Percentiles rank a stretch among this genome's conserved stretches.
Evolutionary conservation across 92 coral and sea anemone genomes (phyloP).

Genomic region (Paragorgia papillata): DNA sequence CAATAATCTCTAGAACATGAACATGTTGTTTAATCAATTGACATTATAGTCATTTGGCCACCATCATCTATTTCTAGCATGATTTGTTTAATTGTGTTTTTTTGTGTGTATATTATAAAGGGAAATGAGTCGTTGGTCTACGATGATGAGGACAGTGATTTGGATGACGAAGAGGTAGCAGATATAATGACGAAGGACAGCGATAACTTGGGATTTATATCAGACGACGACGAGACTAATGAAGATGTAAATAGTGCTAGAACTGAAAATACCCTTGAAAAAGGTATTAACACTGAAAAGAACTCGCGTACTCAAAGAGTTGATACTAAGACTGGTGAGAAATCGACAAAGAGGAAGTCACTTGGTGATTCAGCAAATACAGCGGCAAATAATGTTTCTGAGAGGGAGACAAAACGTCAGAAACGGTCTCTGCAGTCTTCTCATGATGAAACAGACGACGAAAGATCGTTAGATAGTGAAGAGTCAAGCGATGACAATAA

Average conservation of each 20-base stretch:
- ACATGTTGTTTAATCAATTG: too few relatives aligned
- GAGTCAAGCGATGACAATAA: slow-evolving; percentile 3
- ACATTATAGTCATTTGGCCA: too few relatives aligned
- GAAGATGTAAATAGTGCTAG: slow-evolving; percentile 37
- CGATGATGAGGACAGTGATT: not conserved
- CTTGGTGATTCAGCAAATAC: not conserved
- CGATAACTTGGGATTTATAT: slow-evolving; percentile 30
- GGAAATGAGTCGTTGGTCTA: not conserved
- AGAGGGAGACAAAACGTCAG: not conserved
- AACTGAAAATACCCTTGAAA: slow-evolving; percentile 3
- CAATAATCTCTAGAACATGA: not conserved
- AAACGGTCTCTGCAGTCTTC: not conserved
- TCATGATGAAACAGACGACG: not conserved
- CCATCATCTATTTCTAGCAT: too few relatives aligned
- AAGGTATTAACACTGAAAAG: not conserved
- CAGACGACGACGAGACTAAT: slow-evolving; percentile 36
- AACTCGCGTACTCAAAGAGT: not conserved
- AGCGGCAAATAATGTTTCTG: not conserved
- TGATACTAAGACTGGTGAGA: slow-evolving; percentile 22
- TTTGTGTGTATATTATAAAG: not conserved
- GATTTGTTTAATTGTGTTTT: too few relatives aligned
- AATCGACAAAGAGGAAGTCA: slow-evolving; percentile 34
- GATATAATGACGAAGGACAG: slow-evolving; percentile 27
- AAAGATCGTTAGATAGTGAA: slow-evolving; percentile 18
- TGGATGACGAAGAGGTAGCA: not conserved